Evolutionary conservation across 2,113 vertebrate species (phyloP).

Genomic region (Myxocyprinus asiaticus): DNA sequence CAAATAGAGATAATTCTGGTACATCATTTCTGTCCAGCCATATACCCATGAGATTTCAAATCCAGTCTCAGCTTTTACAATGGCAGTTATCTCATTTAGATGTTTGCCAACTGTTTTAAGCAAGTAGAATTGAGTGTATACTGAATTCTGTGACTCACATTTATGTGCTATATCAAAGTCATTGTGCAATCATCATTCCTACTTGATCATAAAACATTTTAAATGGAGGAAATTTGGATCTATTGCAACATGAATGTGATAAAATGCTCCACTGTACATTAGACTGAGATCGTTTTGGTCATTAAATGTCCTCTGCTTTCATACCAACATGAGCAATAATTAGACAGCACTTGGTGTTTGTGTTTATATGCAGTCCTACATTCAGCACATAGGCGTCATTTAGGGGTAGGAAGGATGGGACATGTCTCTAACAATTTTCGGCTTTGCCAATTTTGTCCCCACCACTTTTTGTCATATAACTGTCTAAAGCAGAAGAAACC

Average conservation of each 20-base stretch:
- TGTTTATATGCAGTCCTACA: not conserved
- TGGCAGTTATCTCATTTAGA: conserved; percentile 66
- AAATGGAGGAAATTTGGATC: conserved; percentile 60
- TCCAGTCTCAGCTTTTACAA: not conserved
- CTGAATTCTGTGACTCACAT: conserved; percentile 64
- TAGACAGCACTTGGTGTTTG: not conserved
- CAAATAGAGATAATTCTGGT: conserved; percentile 21
- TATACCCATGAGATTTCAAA: no score
- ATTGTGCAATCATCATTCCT: conserved; percentile 32
- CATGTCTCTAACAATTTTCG: no score
- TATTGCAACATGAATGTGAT: conserved; percentile 77
- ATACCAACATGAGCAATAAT: not conserved
- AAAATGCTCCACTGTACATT: conserved; percentile 68
- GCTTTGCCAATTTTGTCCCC: no score
- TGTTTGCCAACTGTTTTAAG: conserved; percentile 58
- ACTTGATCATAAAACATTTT: conserved; percentile 65
- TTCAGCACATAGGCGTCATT: no score
- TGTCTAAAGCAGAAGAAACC: no score
- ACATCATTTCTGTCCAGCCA: not conserved
- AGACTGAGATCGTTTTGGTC: not conserved
- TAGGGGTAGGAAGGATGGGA: no score
- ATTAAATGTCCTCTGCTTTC: not conserved
- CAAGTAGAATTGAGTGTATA: conserved; percentile 60
- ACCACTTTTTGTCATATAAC: no score
- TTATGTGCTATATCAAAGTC: conserved; percentile 58